phyloP scores from a whole-genome alignment of 1,140 invertebrate species.

The Pseudomyrmex pallidus region DNA sequence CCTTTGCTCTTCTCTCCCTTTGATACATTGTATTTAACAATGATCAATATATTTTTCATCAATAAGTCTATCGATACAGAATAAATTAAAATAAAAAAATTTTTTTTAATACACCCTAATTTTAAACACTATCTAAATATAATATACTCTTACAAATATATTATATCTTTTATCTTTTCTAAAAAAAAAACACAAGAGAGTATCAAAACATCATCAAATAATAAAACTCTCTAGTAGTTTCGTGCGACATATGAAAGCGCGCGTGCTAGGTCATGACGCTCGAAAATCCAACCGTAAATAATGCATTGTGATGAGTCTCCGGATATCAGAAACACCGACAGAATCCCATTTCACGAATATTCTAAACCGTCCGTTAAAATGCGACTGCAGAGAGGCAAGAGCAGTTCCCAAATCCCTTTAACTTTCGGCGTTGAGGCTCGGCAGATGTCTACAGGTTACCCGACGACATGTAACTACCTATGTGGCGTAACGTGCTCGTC shows the following conservation, averaged over 20 bases:
- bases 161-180: too few species aligned
- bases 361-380: constrained; percentile 55
- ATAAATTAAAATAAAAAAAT: too few species aligned
- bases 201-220: background rate
- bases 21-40: too few species aligned
- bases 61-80: too few species aligned
- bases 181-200: background rate
- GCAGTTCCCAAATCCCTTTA: constrained; percentile 48
- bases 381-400: background rate
- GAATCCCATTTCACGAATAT: constrained; percentile 27
- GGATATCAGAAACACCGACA: background rate
- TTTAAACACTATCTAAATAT: too few species aligned
- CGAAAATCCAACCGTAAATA: constrained; percentile 43
- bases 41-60: too few species aligned
- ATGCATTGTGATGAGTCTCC: constrained; percentile 37
- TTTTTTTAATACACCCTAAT: too few species aligned
- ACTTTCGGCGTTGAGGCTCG: constrained; percentile 13
- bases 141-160: too few species aligned
- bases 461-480: constrained; percentile 64
- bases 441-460: constrained; percentile 39
- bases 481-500: constrained; percentile 60
- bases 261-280: background rate
- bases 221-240: constrained; percentile 32
- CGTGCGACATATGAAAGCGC: constrained; percentile 14
- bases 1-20: too few species aligned